Evolutionary conservation across 2,888 invertebrate genomes (phyloP).

Genomic region (Drosophila cyrtoloma): DNA sequence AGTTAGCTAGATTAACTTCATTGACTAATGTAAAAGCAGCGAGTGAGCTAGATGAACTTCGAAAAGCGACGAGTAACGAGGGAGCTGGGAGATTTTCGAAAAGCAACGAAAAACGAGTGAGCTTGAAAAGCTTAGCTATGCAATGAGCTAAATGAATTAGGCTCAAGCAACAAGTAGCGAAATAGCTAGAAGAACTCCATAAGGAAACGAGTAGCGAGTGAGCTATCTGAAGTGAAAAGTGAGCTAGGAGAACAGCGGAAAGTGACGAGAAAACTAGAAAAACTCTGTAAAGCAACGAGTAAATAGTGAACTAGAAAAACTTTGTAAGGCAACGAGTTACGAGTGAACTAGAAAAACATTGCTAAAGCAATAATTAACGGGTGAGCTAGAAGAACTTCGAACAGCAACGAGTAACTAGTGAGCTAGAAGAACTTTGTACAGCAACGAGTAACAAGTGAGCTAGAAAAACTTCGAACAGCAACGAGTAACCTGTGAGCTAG

Average conservation of each 20-base stretch:
- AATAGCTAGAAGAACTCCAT: background rate
- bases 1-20: too few species aligned
- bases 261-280: background rate
- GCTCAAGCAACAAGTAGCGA: background rate
- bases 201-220: constrained; percentile 11
- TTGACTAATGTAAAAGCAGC: background rate
- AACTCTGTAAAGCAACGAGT: background rate
- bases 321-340: constrained; percentile 7
- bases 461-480: background rate
- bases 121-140: background rate
- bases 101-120: background rate
- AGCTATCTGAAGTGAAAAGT: background rate
- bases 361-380: background rate
- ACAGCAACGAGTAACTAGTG: background rate
- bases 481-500: background rate
- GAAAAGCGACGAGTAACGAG: background rate
- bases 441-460: constrained; percentile 7
- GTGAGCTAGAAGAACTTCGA: constrained; percentile 1
- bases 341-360: constrained; percentile 17
- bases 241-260: background rate
- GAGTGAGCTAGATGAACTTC: background rate
- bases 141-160: background rate
- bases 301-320: background rate
- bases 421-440: background rate
- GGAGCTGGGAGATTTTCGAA: background rate